Evolutionary conservation across 1,140 invertebrate species (phyloP), one percentile per base, ranked within the genome.

Genomic region (Drosophila pruinosa): DNA sequence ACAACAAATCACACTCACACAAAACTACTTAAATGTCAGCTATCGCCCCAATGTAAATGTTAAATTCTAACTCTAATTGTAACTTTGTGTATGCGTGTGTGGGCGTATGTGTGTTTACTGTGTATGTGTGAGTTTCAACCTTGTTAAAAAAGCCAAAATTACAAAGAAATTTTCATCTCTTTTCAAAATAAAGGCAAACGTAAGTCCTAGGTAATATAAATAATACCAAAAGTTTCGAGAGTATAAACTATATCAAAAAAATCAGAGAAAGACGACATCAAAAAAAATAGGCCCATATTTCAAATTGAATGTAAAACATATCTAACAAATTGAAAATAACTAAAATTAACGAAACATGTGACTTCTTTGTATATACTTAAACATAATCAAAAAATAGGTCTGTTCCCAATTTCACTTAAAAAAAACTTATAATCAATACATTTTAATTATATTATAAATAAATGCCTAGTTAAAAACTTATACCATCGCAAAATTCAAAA

Each of bases 21-120:
- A 52, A 24, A 43, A 48, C 75, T 41, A 31, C 2, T 26, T 54
- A 53, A n/a, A 36, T 36, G 47, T 45, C 48, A 14, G 28, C 48
- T 52, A 52, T 53, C 14, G 21, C 38, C 48, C 26, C 24, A 31
- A 48, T 70, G 48, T 56, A 70, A 62, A 62, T 70, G 67, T 62
- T 62, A 54, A 70, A 59, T 50, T 52, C 14, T 45, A 52, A 59
- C 31, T 59, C 12, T 71, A 22, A 45, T 45, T 28, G 31, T 43
- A 48, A 38, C 45, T 45, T 26, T 39, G 43, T 34, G 28, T 57
- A 26, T 61, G 15, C 41, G 19, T 57, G 17, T 28, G 41, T 53
- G 57, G 34, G 34, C 21, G 53, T 52, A 50, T 34, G 58, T 56
- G 38, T 28, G 56, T 47, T 57, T 6, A 43, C 10, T 52, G 17